Conservation (phyloP, 1,140 invertebrate genomes). For the Grapholita molesta region DNA sequence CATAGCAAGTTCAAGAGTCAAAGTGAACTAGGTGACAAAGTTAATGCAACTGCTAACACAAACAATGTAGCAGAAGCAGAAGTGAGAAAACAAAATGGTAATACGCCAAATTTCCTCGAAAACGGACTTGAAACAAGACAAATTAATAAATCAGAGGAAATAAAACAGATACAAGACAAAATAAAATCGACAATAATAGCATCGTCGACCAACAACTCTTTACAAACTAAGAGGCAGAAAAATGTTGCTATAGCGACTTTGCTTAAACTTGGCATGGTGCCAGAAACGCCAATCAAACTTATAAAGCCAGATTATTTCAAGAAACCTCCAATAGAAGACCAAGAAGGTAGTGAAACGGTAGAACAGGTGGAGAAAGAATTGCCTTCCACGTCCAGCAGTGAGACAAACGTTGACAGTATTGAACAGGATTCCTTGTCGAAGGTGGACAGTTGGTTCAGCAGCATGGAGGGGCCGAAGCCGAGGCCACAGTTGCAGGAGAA, state of each 20-base stretch:
- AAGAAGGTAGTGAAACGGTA: background rate
- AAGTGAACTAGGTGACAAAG: background rate
- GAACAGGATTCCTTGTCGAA: conserved; percentile 42
- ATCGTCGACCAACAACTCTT: conserved; percentile 27
- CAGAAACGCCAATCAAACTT: conserved; percentile 29
- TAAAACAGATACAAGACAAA: conserved; percentile 31
- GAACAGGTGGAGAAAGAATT: background rate
- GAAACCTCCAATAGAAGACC: background rate
- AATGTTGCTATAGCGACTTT: conserved; percentile 51
- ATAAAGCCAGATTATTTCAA: conserved; percentile 41
- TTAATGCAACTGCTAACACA: background rate
- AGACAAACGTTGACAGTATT: background rate
- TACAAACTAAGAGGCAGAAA: conserved; percentile 39
- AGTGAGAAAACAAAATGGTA: background rate
- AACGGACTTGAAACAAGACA: background rate
- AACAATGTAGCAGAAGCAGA: background rate
- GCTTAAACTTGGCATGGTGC: conserved; percentile 34
- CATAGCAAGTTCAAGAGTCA: background rate
- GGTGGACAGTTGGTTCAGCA: conserved; percentile 51
- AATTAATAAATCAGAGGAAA: conserved; percentile 20
- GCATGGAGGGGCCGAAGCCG: conserved; percentile 17
- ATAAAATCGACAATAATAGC: conserved; percentile 39
- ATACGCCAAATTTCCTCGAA: background rate
- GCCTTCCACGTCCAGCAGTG: background rate
- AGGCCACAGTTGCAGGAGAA: background rate